phyloP scores from a whole-genome alignment of 2,888 invertebrate genomes.

The Pristionchus japonicus region DNA sequence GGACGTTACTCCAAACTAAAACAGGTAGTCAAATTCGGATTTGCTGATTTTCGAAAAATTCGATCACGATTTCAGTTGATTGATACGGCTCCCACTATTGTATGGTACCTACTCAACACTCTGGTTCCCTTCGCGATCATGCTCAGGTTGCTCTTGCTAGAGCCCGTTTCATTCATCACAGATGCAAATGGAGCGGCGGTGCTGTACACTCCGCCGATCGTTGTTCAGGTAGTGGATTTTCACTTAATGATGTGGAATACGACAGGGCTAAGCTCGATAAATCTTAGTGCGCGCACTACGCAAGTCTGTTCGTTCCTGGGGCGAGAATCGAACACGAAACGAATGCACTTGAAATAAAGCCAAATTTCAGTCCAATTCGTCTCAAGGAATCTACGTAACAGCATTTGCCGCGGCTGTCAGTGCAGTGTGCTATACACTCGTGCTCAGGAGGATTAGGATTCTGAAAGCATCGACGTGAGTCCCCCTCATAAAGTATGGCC shows the following conservation, averaged over 20 bases:
- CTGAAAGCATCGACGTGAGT: neutral
- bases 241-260: too few species aligned
- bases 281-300: neutral
- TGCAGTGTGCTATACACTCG: neutral
- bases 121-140: neutral
- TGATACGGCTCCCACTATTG: neutral
- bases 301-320: too few species aligned
- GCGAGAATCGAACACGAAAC: neutral
- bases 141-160: neutral
- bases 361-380: neutral
- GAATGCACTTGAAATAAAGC: too few species aligned
- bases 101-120: neutral
- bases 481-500: too few species aligned
- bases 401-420: neutral
- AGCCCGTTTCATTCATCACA: neutral
- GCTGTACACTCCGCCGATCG: neutral
- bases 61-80: too few species aligned
- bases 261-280: too few species aligned
- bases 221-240: neutral
- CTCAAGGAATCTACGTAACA: neutral
- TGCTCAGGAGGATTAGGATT: neutral
- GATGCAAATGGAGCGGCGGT: neutral
- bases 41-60: neutral
- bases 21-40: too few species aligned
- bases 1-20: neutral